phyloP scores from a whole-genome alignment of 1,140 invertebrate genomes.

The Oedothorax gibbosus region DNA sequence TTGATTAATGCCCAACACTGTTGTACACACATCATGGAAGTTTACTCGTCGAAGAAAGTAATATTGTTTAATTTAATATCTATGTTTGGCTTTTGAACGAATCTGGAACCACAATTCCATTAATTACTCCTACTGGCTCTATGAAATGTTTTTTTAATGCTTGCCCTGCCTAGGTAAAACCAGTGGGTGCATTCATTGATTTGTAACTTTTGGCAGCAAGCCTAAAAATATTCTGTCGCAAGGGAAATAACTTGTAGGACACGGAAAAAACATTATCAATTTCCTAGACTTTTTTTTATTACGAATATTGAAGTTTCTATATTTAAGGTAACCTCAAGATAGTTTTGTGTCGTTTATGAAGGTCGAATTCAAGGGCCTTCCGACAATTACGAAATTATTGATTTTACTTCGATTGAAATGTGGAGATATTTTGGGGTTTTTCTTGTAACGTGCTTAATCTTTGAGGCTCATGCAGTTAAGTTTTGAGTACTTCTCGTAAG shows the following conservation, averaged over 20 bases:
- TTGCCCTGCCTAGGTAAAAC: too few relatives aligned
- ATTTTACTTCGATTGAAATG: too few relatives aligned
- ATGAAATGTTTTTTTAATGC: too few relatives aligned
- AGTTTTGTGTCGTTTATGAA: not conserved
- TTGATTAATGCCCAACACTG: too few relatives aligned
- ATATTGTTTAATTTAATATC: too few relatives aligned
- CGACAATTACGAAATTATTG: not conserved
- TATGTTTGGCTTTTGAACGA: too few relatives aligned
- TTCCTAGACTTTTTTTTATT: not conserved
- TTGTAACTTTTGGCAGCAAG: constrained; percentile 1
- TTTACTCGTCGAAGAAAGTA: too few relatives aligned
- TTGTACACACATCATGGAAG: too few relatives aligned
- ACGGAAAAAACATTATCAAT: constrained; percentile 9
- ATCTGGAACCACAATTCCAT: too few relatives aligned
- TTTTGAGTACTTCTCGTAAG: not conserved
- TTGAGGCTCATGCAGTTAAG: not conserved
- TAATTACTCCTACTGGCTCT: too few relatives aligned
- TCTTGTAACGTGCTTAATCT: not conserved
- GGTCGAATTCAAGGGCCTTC: constrained; percentile 10
- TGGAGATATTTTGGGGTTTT: too few relatives aligned
- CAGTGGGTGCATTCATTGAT: too few relatives aligned
- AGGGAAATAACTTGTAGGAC: constrained; percentile 20
- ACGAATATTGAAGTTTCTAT: constrained; percentile 17
- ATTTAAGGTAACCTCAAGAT: constrained; percentile 28
- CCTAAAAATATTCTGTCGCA: not conserved